phyloP scores from a whole-genome alignment of 2,797 vertebrate species.

The Alauda arvensis region DNA sequence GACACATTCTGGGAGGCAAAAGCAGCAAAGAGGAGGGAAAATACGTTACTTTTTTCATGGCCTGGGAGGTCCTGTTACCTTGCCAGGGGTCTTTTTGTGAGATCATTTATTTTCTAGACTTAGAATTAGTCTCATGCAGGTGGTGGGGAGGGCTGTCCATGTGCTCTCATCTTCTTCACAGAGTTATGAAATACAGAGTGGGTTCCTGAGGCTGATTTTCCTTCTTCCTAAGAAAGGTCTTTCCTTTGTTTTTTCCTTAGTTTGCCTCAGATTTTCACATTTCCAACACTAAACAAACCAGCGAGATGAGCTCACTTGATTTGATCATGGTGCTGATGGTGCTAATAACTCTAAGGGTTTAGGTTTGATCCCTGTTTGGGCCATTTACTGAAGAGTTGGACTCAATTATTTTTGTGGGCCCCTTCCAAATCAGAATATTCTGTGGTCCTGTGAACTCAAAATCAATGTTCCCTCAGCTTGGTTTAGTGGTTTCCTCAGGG shows the following conservation, averaged over 20 bases:
- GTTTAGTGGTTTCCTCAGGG: slow-evolving; percentile 9
- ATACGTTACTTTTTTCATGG: neutral
- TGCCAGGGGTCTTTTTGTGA: neutral
- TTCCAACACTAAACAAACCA: neutral
- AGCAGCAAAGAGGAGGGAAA: neutral
- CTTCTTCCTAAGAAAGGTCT: neutral
- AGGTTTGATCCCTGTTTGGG: neutral
- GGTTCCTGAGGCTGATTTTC: neutral
- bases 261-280: slow-evolving; percentile 31
- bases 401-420: neutral
- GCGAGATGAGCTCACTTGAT: neutral
- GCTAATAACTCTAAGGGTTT: neutral
- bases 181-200: neutral
- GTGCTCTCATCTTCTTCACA: neutral
- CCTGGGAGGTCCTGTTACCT: neutral
- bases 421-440: neutral
- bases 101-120: neutral
- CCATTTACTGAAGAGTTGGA: neutral
- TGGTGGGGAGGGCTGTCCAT: neutral
- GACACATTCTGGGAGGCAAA: neutral
- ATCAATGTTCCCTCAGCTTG: neutral
- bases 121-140: neutral
- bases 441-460: neutral
- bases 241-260: slow-evolving; percentile 15
- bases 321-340: neutral